Base-by-base conservation (phyloP, 2,797 vertebrate genomes). In the Bucorvus abyssinicus region DNA sequence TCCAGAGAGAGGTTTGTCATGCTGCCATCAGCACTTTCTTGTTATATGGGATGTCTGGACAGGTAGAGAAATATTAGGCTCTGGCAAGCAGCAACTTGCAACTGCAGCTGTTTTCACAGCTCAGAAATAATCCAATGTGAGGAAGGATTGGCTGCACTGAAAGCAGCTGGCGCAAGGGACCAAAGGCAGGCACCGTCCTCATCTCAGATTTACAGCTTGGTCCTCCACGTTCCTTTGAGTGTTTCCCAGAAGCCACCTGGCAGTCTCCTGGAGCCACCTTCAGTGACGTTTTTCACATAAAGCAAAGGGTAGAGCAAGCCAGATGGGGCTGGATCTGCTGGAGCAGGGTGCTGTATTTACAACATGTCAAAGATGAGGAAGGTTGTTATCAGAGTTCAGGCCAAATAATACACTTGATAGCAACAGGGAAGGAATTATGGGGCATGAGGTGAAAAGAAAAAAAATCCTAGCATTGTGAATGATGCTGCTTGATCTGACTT, bases 61-160 rank as follows among this genome's bases (percentile, higher is more conserved):
- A 97, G 94, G 95, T 96, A 89, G 88, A 96, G 91, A 97, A 95
- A 94, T 96, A 96, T 85, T 92, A 73, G 86, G 69, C 89, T 96
- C 85, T 96, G 95, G 92, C 97, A 97, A 95, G 98, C 92, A 88
- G 71, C 90, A 94, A 79, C 97, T 87, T 96, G 96, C 91, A 95
- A 92, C 80, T 87, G 93, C 90, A 97, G 96, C 96, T 96, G 92
- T 95, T 97, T 95, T 85, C 56, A 80, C 63, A 91, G 91, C 61
- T 95, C 45, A 14, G 22, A 95, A 93, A 84, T 79, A 94, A 96
- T 87, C 68, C 79, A 56, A 2, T n/a, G 81, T 0, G 7, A 83
- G 55, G 67, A 87, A 91, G 89, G 82, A 44, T 32, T 80, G 88
- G 69, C 86, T 95, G 38, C 26, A 30, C 47, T 47, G 47, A 87